Evolutionary conservation across 2,888 invertebrate genomes (phyloP).

Genomic region (Drosophila formosana): DNA sequence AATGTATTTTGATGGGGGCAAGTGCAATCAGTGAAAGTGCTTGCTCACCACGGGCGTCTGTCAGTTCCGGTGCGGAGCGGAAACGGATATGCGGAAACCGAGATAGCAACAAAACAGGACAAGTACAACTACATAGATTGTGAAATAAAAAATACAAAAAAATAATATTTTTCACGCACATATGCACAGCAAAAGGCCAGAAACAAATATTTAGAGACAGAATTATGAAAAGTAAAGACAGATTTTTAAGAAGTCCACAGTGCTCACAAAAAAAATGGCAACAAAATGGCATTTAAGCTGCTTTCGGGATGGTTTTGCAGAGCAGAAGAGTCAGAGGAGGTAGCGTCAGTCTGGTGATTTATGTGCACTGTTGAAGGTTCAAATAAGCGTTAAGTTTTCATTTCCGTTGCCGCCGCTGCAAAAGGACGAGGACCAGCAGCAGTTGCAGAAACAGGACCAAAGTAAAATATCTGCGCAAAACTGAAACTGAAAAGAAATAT

Average conservation of each 20-base stretch:
- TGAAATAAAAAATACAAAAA: conserved; percentile 6
- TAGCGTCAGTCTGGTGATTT: conserved; percentile 72
- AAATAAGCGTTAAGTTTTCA: conserved; percentile 81
- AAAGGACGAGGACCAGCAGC: conserved; percentile 34
- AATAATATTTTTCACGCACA: conserved; percentile 63
- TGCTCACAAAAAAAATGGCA: conserved; percentile 24
- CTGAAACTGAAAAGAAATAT: conserved; percentile 74
- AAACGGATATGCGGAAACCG: conserved; percentile 59
- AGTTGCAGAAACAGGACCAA: conserved; percentile 39
- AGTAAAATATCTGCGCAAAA: conserved; percentile 70
- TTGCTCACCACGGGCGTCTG: conserved; percentile 64
- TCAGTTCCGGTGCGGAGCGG: conserved; percentile 62
- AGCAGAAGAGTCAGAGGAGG: not conserved
- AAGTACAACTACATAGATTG: conserved; percentile 2
- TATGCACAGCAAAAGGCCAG: conserved; percentile 67
- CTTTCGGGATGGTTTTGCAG: conserved; percentile 43
- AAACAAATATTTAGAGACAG: conserved; percentile 64
- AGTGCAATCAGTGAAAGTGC: conserved; percentile 70
- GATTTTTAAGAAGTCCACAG: conserved; percentile 17
- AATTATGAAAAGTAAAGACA: conserved; percentile 58
- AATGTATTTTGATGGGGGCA: conserved; percentile 33
- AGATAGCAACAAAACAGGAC: conserved; percentile 2
- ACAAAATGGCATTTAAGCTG: conserved; percentile 70
- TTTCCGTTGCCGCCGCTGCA: conserved; percentile 75
- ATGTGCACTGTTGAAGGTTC: conserved; percentile 80